A percentile compares a stretch with the other conserved stretches of the same genome.
Evolutionary conservation across 2,888 invertebrate genomes (phyloP).

Genomic region (Athetis lepigone): DNA sequence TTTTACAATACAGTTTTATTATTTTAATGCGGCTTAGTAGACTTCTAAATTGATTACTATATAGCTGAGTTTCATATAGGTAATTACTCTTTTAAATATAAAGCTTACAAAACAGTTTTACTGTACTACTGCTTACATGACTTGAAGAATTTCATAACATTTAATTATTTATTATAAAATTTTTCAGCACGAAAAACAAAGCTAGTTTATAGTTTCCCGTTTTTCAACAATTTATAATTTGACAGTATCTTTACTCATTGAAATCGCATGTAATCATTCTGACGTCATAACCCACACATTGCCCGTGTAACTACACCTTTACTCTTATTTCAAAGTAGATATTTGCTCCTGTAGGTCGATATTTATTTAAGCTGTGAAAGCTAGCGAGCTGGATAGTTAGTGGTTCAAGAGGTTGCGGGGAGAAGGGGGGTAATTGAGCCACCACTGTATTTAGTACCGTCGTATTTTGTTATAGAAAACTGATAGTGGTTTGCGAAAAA

Average conservation of each 20-base stretch:
- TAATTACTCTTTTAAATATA: too few species aligned
- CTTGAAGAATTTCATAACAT: too few species aligned
- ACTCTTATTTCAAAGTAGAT: constrained; percentile 43
- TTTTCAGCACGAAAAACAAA: too few species aligned
- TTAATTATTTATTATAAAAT: too few species aligned
- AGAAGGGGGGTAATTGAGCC: constrained; percentile 38
- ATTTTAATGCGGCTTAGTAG: too few species aligned
- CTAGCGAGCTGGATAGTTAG: constrained; percentile 41
- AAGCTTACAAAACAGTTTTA: too few species aligned
- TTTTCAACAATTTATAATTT: not conserved
- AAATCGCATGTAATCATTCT: not conserved
- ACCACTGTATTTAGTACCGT: constrained; percentile 25
- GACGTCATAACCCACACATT: not conserved
- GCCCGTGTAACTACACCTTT: constrained; percentile 10
- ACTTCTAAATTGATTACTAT: too few species aligned
- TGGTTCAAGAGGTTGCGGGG: constrained; percentile 34
- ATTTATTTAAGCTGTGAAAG: constrained; percentile 55
- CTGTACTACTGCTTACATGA: too few species aligned
- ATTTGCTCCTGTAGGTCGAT: constrained; percentile 59
- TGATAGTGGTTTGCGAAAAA: not conserved
- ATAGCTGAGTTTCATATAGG: too few species aligned
- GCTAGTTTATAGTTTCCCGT: not conserved
- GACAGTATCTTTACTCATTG: not conserved
- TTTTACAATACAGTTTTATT: too few species aligned
- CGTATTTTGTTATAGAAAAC: constrained; percentile 22